Conservation (phyloP, 1,140 invertebrate species). For the Drosophila seguyi region DNA sequence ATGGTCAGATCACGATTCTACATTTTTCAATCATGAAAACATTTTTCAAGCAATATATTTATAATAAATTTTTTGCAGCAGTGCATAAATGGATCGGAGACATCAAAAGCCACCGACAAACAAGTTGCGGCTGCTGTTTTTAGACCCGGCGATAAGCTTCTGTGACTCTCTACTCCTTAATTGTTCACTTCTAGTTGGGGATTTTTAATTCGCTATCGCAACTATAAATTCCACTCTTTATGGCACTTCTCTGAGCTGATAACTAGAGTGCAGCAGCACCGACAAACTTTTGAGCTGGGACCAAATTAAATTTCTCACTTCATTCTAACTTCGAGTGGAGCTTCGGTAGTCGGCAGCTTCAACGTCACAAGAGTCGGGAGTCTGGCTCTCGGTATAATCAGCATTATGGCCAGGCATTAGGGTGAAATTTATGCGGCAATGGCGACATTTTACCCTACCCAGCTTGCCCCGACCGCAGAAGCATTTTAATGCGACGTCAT, state of each 20-base stretch:
- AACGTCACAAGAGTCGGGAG: slow-evolving; percentile 3
- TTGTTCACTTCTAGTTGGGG: slow-evolving; percentile 32
- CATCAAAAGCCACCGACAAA: slow-evolving; percentile 35
- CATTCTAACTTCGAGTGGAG: slow-evolving; percentile 47
- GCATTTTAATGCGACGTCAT: slow-evolving; percentile 65
- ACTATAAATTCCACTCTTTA: slow-evolving; percentile 55
- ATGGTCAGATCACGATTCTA: neutral
- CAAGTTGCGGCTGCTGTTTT: slow-evolving; percentile 31
- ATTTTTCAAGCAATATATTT: neutral
- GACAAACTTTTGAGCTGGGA: slow-evolving; percentile 27
- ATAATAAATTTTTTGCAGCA: neutral
- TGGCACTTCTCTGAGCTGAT: slow-evolving; percentile 40
- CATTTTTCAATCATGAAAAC: neutral
- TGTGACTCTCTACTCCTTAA: slow-evolving; percentile 25
- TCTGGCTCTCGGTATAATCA: slow-evolving; percentile 58
- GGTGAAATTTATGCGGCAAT: slow-evolving; percentile 65
- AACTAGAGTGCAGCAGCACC: slow-evolving; percentile 36
- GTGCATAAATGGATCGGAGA: slow-evolving; percentile 24
- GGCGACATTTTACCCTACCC: slow-evolving; percentile 25
- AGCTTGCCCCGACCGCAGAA: slow-evolving; percentile 10
- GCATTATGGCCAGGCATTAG: slow-evolving; percentile 72
- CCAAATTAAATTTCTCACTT: slow-evolving; percentile 66
- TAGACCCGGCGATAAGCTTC: slow-evolving; percentile 29
- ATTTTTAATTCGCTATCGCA: slow-evolving; percentile 44
- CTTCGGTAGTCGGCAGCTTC: slow-evolving; percentile 1